Evolutionary conservation across 1,140 invertebrate species (phyloP), one percentile per base, ranked within the genome.

Genomic region (Nephila pilipes): DNA sequence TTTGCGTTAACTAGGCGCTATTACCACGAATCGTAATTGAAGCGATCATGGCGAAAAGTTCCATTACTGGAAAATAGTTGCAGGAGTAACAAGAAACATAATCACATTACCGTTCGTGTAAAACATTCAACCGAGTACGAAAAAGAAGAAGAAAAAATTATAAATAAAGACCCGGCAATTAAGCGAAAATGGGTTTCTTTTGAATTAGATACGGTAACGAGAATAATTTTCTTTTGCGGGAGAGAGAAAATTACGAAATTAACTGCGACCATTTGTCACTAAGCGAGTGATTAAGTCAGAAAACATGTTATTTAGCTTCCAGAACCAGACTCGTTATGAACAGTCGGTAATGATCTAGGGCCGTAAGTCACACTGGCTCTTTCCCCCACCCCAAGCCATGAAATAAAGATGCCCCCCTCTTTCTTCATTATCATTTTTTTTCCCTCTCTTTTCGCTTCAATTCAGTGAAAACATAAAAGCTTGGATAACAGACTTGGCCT

Each of bases 161-260:
- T 46, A 29, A 88, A 75, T 32, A 88, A 88, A 75, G 29, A 63
- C 87, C 60, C 32, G 4, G 87, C 60, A 88, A 69, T 88, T 88
- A 88, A 75, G 18, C 69, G 36, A 38, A 75, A 88, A 88, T 75
- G n/a, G 80, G 38, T 83, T 83, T 25, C 80, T 83, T 83, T 83
- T 54, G 80, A 83, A 83, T 83, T 83, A 55, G 80, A 54, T n/a
- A 29, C 46, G 65, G 36, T 85, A 32, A 57, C 54, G 32, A 85
- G n/a, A 25, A 29, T 20, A 38, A 58, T 88, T 46, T 75, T 69
- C 58, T 55, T 29, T 88, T 88, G 29, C 16, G 29, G 38, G 36
- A 88, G 22, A 88, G 32, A 75, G 87, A 32, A 88, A 88, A 88
- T 88, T 75, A 69, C 87, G 29, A 88, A 88, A 88, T 88, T 88